Evolutionary conservation across 1,140 invertebrate species (phyloP), one percentile per base, ranked within the genome.

Genomic region (Acromyrmex heyeri): DNA sequence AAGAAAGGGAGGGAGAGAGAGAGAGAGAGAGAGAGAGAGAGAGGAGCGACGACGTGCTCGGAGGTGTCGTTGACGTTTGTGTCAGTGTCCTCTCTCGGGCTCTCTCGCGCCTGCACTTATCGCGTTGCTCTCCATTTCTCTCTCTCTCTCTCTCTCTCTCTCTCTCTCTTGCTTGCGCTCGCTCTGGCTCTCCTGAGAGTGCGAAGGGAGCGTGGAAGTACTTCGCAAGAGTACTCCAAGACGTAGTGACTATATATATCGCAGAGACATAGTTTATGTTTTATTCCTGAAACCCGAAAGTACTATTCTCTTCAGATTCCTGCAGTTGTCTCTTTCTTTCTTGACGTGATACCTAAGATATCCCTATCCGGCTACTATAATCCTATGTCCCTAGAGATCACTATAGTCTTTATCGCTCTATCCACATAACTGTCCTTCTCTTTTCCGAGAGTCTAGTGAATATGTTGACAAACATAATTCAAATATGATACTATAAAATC

Each of bases 41-140:
- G 21, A 70, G 21, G 44, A 21, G 6, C 73, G 62, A 90, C 90
- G 86, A 85, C 76, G 81, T 89, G 88, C 64, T 59, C 48, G 16
- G n/a, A 75, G 85, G 91, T 93, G 91, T 91, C 92, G 91, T 93
- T 93, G 92, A 93, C 92, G 92, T 93, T 91, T 93, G 91, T 93
- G 92, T 93, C 92, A 92, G 92, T 93, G 92, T 92, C 91, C 91
- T 91, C 85, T 91, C 75, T 79, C 73, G 64, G 59, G 77, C 67
- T 73, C 48, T 85, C 61, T 16, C 85, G 48, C 62, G 38, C 27
- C 76, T 24, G 27, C 48, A 18, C 76, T 67, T 70, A 62, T 75
- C 55, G 38, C 67, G 38, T 38, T 70, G 12, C 5, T 34, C 55
- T 64, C 24, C 38, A 21, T 87, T 3, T 30, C 27, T 30, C 27